phyloP scores from a whole-genome alignment of 2,113 vertebrate genomes.

The Atractosteus spatula region DNA sequence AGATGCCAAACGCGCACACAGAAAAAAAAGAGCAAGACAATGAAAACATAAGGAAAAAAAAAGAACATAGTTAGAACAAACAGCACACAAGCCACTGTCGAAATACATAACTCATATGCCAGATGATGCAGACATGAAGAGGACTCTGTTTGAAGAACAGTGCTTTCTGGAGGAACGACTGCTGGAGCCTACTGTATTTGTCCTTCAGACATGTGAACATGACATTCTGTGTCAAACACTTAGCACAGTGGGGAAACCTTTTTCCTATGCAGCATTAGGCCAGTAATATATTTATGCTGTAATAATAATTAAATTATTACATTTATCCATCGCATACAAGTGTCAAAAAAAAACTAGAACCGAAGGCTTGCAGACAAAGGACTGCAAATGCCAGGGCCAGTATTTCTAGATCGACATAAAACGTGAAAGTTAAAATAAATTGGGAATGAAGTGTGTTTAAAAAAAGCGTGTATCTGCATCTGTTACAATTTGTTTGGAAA shows the following conservation, averaged over 20 bases:
- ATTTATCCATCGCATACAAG: no score
- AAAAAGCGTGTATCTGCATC: no score
- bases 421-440: no score
- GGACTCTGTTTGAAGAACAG: neutral
- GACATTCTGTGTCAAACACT: no score
- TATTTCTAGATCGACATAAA: no score
- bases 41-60: neutral
- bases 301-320: no score
- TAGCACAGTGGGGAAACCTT: no score
- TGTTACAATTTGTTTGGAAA: no score
- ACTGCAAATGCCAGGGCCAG: constrained; percentile 17
- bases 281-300: no score
- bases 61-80: constrained; percentile 1
- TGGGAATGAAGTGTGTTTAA: no score
- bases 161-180: neutral
- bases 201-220: neutral
- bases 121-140: neutral
- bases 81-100: neutral
- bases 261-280: no score
- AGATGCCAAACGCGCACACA: neutral
- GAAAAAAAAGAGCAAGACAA: constrained; percentile 16
- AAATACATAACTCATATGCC: neutral
- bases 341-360: neutral
- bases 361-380: neutral
- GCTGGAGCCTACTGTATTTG: neutral